Evolutionary conservation across 2,113 vertebrate genomes (phyloP).

Genomic region (Todiramphus chloris): DNA sequence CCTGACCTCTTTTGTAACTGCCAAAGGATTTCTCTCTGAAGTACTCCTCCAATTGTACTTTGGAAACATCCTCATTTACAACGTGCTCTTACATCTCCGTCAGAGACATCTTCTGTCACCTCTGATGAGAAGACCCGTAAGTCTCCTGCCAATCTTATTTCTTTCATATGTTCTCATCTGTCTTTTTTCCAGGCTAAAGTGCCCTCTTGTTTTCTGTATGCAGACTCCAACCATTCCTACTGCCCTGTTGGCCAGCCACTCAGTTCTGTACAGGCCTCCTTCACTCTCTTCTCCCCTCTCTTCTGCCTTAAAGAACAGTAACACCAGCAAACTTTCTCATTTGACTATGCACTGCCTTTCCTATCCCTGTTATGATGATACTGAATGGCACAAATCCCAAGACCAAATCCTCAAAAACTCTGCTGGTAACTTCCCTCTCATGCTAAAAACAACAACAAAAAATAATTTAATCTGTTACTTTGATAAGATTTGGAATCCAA

Average conservation of each 20-base stretch:
- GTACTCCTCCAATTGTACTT: neutral
- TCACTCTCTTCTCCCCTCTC: neutral
- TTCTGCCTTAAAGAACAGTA: neutral
- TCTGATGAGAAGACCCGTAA: neutral
- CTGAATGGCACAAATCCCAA: neutral
- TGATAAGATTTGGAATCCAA: neutral
- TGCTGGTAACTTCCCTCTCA: neutral
- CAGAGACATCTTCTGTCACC: neutral
- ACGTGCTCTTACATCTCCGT: neutral
- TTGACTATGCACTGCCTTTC: neutral
- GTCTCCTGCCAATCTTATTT: neutral
- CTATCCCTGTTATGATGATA: neutral
- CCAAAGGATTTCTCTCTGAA: neutral
- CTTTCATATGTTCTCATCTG: neutral
- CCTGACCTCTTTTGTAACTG: neutral
- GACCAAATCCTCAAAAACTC: neutral
- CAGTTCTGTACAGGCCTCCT: neutral
- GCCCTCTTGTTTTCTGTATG: neutral
- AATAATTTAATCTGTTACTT: neutral
- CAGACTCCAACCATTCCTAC: neutral
- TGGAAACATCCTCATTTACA: neutral
- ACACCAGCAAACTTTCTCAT: neutral
- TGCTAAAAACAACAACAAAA: neutral
- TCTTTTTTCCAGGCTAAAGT: neutral
- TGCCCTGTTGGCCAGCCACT: neutral